Evolutionary conservation across 2,113 vertebrate genomes (phyloP), one percentile per base, ranked within the genome.

Genomic region (Naja naja): DNA sequence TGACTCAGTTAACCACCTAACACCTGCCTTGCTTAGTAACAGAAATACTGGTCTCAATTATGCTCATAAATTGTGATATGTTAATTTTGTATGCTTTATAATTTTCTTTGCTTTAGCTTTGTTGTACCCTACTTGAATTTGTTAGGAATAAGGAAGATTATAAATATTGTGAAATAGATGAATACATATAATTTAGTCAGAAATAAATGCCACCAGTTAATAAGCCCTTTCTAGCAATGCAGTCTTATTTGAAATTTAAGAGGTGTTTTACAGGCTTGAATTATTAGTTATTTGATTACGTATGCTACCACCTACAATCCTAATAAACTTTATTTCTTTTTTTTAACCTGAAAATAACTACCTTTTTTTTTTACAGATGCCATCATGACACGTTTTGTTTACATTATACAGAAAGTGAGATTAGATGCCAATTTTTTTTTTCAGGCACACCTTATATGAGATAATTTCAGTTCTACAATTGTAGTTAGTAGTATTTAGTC

Each of bases 361-460:
- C 2, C 2, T 39, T 11, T 22, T 95, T n/a, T n/a, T 49, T 49
- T 89, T 64, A 14, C 87, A 97, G 95, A 87, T 96, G 91, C 47
- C 2, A 9, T 55, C 89, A n/a, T 23, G 34, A 87, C 20, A 53
- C 1, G 11, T 54, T 43, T n/a, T 85, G 14, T 43, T 43, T 9
- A 6, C 60, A 16, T 34, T 87, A 34, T 14, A n/a, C 47, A 3
- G 58, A 96, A 95, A 93, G 49, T 91, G 85, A 92, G 95, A 6
- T 52, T 25, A 74, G 89, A 94, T 92, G 58, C 54, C 58, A 90
- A 88, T 60, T n/a, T n/a, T 85, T 85, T 16, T 11, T 91, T 94
- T 86, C 58, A 60, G 93, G 87, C 91, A 93, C 92, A 69, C 43
- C 49, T 89, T 95, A 54, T 23, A 14, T 49, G 87, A 43, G 86